Evolutionary conservation across 2,797 vertebrate species (phyloP), one percentile per base, ranked within the genome.

Genomic region (Neosalanx taihuensis): DNA sequence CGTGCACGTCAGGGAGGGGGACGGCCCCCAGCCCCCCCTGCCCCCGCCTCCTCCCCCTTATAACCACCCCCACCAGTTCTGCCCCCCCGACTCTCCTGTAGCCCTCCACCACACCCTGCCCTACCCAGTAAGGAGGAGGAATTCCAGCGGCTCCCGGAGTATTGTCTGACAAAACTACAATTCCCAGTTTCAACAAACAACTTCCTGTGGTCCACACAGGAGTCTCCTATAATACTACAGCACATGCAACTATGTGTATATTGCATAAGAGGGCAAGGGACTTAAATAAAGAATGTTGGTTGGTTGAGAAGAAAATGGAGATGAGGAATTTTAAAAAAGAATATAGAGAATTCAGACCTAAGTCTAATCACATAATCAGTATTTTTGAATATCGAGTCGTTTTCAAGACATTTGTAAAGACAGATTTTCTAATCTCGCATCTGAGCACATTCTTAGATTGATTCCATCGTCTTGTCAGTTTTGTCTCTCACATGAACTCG

Each of bases 1-100:
- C 0, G 94, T 92, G 77, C 92, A 81, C 0, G 81, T 92, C 17
- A 84, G 89, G 13, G 95, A 95, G 72, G 89, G 91, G 66, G 94
- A 94, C 1, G 92, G 93, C 70, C 94, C 95, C 73, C 96, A 96
- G 89, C 97, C 97, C 1, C 97, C 97, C 0, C 90, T 98, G 75
- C 97, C 96, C 0, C 97, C 96, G 0, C 96, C 97, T 0, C 97
- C 97, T 0, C 97, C 97, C 60, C 97, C 97, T 63, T 98, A 99
- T 91, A 97, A 99, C 87, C 97, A 97, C 82, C 97, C 97, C 0
- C 97, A 98, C 84, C 97, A 99, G 82, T 98, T 96, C 78, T 98
- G 95, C 61, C 97, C 97, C 0, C 97, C 97, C 0, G 95, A 95
- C 87, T 95, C 97, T 20, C 93, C 98, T 84, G 93, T 95, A 93